A percentile compares a stretch with the other conserved stretches of the same genome.
Evolutionary conservation across 53 echinoderm and acorn worm species (phyloP).

Genomic region (Apostichopus leukothele): DNA sequence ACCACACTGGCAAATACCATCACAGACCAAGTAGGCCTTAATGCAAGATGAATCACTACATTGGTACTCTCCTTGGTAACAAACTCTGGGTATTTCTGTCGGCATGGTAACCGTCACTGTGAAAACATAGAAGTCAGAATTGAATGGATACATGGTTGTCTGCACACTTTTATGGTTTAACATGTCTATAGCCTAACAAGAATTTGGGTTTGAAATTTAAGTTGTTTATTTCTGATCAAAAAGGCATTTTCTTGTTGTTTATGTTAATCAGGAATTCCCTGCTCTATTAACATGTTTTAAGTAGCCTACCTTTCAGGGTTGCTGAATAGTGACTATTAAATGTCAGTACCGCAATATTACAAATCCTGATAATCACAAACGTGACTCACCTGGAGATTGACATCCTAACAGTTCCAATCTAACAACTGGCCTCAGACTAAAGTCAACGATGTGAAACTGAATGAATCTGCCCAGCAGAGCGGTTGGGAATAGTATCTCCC

Average conservation of each 20-base stretch:
- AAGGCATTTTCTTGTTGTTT: too few species aligned
- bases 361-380: too few species aligned
- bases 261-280: too few species aligned
- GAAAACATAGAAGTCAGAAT: background rate
- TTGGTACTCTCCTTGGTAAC: constrained; percentile 59
- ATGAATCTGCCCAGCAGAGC: constrained; percentile 52
- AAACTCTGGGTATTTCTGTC: constrained; percentile 13
- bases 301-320: background rate
- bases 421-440: constrained; percentile 45
- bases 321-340: too few species aligned
- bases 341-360: too few species aligned
- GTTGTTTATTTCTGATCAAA: too few species aligned
- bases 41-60: constrained; percentile 56
- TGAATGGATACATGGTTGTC: too few species aligned
- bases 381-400: constrained; percentile 44
- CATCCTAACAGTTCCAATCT: constrained; percentile 75
- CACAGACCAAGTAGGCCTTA: constrained; percentile 51
- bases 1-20: constrained; percentile 55
- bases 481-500: constrained; percentile 58
- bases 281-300: too few species aligned
- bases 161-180: too few species aligned
- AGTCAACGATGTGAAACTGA: constrained; percentile 47
- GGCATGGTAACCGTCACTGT: constrained; percentile 24
- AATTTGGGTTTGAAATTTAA: too few species aligned
- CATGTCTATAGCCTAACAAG: too few species aligned